These are phyloP conservation scores for Nothoprocta pentlandii DNA, from an alignment of 2,113 vertebrate species.

Conservation along the genomic window DNA sequence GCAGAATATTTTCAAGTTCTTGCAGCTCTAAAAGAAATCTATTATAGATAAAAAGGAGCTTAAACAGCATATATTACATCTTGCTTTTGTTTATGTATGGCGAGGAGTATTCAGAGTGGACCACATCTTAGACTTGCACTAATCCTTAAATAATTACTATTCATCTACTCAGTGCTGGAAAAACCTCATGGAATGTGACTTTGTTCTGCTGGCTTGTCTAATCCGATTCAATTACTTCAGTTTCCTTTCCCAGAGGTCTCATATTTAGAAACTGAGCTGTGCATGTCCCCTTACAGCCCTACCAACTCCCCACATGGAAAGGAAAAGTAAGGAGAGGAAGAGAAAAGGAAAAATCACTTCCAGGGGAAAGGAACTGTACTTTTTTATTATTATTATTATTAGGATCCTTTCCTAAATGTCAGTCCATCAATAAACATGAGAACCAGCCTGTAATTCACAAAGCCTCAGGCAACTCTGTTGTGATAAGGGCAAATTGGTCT, in stretches of 20 bases:
- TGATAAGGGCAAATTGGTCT: slow-evolving; percentile 73
- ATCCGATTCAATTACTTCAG: slow-evolving; percentile 82
- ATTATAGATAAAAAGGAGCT: slow-evolving; percentile 81
- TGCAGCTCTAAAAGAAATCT: slow-evolving; percentile 76
- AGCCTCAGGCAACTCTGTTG: slow-evolving; percentile 57
- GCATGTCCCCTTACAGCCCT: background rate
- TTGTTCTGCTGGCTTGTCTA: slow-evolving; percentile 79
- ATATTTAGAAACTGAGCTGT: slow-evolving; percentile 72
- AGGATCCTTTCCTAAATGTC: slow-evolving; percentile 74
- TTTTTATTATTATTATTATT: slow-evolving; percentile 35
- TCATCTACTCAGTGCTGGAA: slow-evolving; percentile 72
- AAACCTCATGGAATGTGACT: slow-evolving; percentile 80
- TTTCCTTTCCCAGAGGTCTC: slow-evolving; percentile 74
- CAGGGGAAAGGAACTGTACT: slow-evolving; percentile 55
- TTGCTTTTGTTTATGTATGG: slow-evolving; percentile 80
- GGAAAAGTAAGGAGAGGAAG: background rate
- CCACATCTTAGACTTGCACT: slow-evolving; percentile 74
- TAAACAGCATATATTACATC: slow-evolving; percentile 76
- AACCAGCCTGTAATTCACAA: slow-evolving; percentile 74
- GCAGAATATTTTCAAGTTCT: slow-evolving; percentile 70
- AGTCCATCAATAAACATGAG: slow-evolving; percentile 79
- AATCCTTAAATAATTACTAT: slow-evolving; percentile 86
- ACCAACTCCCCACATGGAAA: background rate
- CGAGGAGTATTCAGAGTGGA: slow-evolving; percentile 80
- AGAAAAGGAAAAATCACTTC: slow-evolving; percentile 35